phyloP scores from a whole-genome alignment of 2,888 invertebrate species.

The Thereva nobilitata region DNA sequence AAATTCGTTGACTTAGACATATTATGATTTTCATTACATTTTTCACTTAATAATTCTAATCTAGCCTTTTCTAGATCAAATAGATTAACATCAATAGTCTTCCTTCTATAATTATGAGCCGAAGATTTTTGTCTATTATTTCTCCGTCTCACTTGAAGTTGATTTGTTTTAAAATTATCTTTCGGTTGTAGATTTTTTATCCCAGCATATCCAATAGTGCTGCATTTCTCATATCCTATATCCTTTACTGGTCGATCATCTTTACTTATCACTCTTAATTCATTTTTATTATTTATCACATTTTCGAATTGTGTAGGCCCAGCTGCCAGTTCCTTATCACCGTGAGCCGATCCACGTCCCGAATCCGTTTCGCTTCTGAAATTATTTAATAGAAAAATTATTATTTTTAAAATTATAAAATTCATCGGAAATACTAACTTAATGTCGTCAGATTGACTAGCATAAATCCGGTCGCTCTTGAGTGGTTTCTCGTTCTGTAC shows the following conservation, averaged over 20 bases:
- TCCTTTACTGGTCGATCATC: conserved; percentile 3
- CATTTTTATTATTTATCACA: conserved; percentile 8
- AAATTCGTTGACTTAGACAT: conserved; percentile 40
- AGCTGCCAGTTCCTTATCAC: conserved; percentile 37
- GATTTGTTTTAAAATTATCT: conserved; percentile 1
- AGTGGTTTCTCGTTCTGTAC: conserved; percentile 23
- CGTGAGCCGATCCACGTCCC: conserved; percentile 42
- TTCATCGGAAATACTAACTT: conserved; percentile 1
- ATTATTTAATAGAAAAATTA: not conserved
- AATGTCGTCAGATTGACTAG: conserved; percentile 11
- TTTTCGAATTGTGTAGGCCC: not conserved
- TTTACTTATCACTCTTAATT: conserved; percentile 31
- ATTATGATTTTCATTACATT: conserved; percentile 17
- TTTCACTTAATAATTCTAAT: conserved; percentile 20
- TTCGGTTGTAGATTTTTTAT: conserved; percentile 22
- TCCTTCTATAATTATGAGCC: conserved; percentile 36
- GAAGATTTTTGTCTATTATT: conserved; percentile 3
- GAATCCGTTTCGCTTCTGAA: conserved; percentile 43
- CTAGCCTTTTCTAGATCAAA: conserved; percentile 42
- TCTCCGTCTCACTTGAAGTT: conserved; percentile 38
- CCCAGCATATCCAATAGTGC: conserved; percentile 37
- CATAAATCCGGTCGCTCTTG: conserved; percentile 19
- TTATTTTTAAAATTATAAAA: not conserved
- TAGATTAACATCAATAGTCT: conserved; percentile 44
- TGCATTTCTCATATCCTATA: conserved; percentile 34